These are phyloP conservation scores for Schizopygopsis pylzovi DNA, from an alignment of 2,797 vertebrate genomes.

Conservation along the genomic window DNA sequence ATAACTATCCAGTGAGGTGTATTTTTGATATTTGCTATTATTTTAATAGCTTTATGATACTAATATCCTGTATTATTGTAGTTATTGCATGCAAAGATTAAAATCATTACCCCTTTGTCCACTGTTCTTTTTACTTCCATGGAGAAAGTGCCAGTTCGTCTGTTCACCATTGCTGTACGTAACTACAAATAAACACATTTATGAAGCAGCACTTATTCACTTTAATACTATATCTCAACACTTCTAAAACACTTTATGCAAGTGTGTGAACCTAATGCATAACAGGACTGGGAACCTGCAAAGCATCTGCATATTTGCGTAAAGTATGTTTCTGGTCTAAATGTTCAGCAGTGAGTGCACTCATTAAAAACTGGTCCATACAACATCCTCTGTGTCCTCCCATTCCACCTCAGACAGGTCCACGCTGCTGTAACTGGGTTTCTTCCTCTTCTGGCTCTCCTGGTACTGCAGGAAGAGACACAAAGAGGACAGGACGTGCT, in stretches of 20 bases:
- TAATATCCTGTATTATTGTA: not conserved
- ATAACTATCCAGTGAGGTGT: not conserved
- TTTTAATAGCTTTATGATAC: not conserved
- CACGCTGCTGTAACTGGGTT: constrained; percentile 96
- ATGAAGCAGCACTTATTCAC: constrained; percentile 4
- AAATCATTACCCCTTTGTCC: constrained; percentile 88
- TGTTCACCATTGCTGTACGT: constrained; percentile 97
- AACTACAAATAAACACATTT: constrained; percentile 76
- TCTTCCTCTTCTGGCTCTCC: constrained; percentile 92
- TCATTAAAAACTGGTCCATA: constrained; percentile 68
- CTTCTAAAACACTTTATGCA: not conserved
- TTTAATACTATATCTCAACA: not conserved
- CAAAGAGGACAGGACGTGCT: constrained; percentile 58
- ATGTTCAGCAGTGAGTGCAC: not conserved
- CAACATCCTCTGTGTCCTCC: constrained; percentile 96
- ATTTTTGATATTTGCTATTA: not conserved
- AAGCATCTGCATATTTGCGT: not conserved
- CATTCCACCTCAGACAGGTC: constrained; percentile 98
- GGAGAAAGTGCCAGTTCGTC: constrained; percentile 94
- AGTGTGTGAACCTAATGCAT: not conserved
- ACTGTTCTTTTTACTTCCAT: constrained; percentile 99
- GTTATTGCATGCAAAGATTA: not conserved
- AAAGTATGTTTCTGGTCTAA: not conserved
- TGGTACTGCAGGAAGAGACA: constrained; percentile 84
- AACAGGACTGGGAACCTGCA: not conserved